These are phyloP conservation scores for Ostrea edulis DNA, from an alignment of 1,140 invertebrate genomes.

Conservation along the genomic window DNA sequence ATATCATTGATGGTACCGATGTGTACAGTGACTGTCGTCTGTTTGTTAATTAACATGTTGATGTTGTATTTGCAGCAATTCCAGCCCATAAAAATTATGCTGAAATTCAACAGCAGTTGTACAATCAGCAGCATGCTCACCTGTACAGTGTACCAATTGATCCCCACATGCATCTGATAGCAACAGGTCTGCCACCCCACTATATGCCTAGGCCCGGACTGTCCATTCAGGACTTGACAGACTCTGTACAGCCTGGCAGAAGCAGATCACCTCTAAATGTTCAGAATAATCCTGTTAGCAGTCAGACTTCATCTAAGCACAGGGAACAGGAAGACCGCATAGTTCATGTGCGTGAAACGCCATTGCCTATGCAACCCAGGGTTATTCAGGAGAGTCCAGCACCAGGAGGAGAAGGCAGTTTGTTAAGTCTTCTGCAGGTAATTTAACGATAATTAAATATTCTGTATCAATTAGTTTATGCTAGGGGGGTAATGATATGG, in stretches of 20 bases:
- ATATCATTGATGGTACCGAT: neutral
- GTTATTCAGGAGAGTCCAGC: conserved; percentile 42
- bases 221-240: conserved; percentile 50
- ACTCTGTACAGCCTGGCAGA: conserved; percentile 44
- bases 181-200: conserved; percentile 37
- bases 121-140: conserved; percentile 83
- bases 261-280: conserved; percentile 34
- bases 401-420: conserved; percentile 61
- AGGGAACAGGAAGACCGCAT: neutral
- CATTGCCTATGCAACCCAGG: conserved; percentile 37
- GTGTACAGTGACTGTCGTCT: neutral
- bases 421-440: conserved; percentile 65
- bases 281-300: neutral
- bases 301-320: conserved; percentile 34
- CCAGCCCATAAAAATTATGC: conserved; percentile 17
- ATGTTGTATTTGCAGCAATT: neutral
- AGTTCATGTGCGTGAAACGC: conserved; percentile 15
- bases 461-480: too few species aligned
- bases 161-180: conserved; percentile 49
- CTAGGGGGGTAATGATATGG: too few species aligned
- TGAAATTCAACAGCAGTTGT: conserved; percentile 85
- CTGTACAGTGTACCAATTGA: conserved; percentile 78
- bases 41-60: neutral
- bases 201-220: conserved; percentile 54
- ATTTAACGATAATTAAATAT: too few species aligned